Evolutionary conservation across 2,113 vertebrate species (phyloP).

Genomic region (Hemicordylus capensis): DNA sequence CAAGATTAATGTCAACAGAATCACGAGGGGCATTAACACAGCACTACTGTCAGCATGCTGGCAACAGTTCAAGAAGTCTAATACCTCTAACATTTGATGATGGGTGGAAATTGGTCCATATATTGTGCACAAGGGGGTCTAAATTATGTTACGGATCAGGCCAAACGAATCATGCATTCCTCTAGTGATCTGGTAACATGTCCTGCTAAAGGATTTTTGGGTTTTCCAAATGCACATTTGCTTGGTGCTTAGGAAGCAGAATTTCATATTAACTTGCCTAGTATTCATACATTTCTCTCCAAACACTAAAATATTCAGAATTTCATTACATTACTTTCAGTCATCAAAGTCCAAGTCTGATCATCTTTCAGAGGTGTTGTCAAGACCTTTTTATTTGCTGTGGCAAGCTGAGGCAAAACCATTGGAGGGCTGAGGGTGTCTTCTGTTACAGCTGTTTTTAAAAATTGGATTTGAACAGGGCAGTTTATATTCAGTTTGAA

Average conservation of each 20-base stretch:
- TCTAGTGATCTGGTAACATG: not conserved
- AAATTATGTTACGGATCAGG: not conserved
- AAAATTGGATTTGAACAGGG: not conserved
- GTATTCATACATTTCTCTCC: too few relatives aligned
- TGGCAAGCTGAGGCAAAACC: not conserved
- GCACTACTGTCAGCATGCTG: slow-evolving; percentile 47
- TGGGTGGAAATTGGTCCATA: slow-evolving; percentile 2
- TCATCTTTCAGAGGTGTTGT: not conserved
- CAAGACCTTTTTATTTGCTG: not conserved
- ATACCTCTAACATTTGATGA: slow-evolving; percentile 22
- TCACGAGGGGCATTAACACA: slow-evolving; percentile 51
- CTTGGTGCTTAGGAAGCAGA: not conserved
- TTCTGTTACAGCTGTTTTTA: not conserved
- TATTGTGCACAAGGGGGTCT: not conserved
- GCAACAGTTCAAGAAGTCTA: slow-evolving; percentile 52
- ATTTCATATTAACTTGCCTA: not conserved
- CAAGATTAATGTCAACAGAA: slow-evolving; percentile 64
- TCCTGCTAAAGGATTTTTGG: not conserved
- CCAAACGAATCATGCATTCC: not conserved
- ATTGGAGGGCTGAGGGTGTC: not conserved
- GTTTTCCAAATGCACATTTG: not conserved
- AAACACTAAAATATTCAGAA: not conserved
- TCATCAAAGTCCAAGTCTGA: not conserved
- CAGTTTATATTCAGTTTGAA: not conserved
- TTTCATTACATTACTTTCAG: not conserved